Evolutionary conservation across 2,888 invertebrate genomes (phyloP), one percentile per base, ranked within the genome.

Genomic region (Pecten maximus): DNA sequence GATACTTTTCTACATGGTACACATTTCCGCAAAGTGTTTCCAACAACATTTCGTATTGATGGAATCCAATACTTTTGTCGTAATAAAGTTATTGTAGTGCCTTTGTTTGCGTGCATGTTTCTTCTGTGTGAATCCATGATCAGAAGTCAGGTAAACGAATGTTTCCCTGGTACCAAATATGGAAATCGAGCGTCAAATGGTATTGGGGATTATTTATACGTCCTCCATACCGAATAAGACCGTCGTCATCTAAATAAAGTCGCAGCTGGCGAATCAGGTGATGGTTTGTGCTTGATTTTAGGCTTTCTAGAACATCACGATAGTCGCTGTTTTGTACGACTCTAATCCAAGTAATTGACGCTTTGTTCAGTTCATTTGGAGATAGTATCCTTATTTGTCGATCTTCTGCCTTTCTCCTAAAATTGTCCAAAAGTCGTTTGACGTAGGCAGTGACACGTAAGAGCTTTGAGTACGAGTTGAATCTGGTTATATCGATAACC

Each of bases 1-100:
- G 28, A 88, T 28, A 92, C 87, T 88, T 90, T 89, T 16, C 50
- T 28, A 54, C 92, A 93, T 23, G 60, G 90, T 6, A 92, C 89
- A 60, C 92, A 93, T 90, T 90, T 91, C 35, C 90, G 89, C 1
- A 91, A 16, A 54, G 91, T 88, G 40, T 16, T 40, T 60, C 86
- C 87, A 4, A 91, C 92, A 40, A 35, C 40, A 19, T 92, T 89
- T n/a, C 93, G 44, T 0, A 88, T 88, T 39, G 91, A 40, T 19
- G 89, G 91, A 50, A 92, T 92, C 89, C 90, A 92, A 23, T 44
- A 88, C 35, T 88, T 88, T 40, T 90, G 90, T 86, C 89, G 40
- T 12, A 90, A 44, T n/a, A 48, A 40, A 23, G 88, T 88, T 10
- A 60, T 60, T 40, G 89, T 90, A 10, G 88, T 40, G 50, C 87